Evolutionary conservation across 53 echinoderm and acorn worm species (phyloP).

Genomic region (Holothuria leucospilota): DNA sequence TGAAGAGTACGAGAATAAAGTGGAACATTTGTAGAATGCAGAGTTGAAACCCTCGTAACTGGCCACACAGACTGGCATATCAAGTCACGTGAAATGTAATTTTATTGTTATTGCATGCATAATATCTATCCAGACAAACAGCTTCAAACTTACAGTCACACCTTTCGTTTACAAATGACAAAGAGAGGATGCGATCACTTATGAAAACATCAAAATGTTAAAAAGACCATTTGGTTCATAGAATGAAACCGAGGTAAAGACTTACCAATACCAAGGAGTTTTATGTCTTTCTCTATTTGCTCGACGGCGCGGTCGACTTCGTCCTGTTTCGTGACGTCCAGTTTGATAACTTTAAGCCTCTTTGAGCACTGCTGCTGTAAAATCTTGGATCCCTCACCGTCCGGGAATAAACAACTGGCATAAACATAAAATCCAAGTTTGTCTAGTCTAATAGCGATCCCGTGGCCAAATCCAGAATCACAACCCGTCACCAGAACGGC

Average conservation of each 20-base stretch:
- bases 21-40: too few relatives aligned
- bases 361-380: slow-evolving; percentile 64
- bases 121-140: too few relatives aligned
- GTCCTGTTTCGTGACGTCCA: slow-evolving; percentile 80
- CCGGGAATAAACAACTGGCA: slow-evolving; percentile 75
- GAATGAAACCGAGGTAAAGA: neutral
- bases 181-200: too few relatives aligned
- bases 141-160: too few relatives aligned
- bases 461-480: slow-evolving; percentile 88
- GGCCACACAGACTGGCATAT: too few relatives aligned
- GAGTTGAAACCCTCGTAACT: too few relatives aligned
- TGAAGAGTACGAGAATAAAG: too few relatives aligned
- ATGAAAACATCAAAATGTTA: too few relatives aligned
- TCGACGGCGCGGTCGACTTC: slow-evolving; percentile 74
- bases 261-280: slow-evolving; percentile 60
- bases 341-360: slow-evolving; percentile 66
- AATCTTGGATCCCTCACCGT: slow-evolving; percentile 72
- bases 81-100: too few relatives aligned
- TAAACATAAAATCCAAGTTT: slow-evolving; percentile 77
- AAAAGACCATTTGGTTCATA: too few relatives aligned
- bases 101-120: too few relatives aligned
- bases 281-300: slow-evolving; percentile 61
- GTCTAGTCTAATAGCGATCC: slow-evolving; percentile 80
- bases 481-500: slow-evolving; percentile 88
- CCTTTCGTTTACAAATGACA: too few relatives aligned